Evolutionary conservation across 2,797 vertebrate species (phyloP).

Genomic region (Amphiprion clarkii): DNA sequence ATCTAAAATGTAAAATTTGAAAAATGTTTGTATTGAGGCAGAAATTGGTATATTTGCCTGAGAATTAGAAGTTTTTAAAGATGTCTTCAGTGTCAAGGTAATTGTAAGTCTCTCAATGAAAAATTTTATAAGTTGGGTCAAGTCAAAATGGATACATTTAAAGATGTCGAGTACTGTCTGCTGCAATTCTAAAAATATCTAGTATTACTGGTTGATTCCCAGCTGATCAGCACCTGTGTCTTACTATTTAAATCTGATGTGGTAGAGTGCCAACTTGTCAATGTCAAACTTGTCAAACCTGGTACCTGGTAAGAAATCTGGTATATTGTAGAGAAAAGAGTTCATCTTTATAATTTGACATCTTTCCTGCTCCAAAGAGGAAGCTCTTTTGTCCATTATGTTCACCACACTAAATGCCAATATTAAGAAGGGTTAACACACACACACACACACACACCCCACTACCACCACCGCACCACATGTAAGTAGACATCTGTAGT

Average conservation of each 20-base stretch:
- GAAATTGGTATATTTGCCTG: no score
- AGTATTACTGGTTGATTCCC: neutral
- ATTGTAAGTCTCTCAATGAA: no score
- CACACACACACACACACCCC: neutral
- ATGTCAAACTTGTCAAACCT: no score
- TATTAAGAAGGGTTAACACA: conserved; percentile 46
- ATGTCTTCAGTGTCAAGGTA: no score
- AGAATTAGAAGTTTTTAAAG: no score
- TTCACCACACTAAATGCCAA: conserved; percentile 60
- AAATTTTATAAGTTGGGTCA: no score
- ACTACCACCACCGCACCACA: neutral
- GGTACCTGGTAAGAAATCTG: conserved; percentile 41
- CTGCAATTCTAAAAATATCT: neutral
- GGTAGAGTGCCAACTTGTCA: conserved; percentile 70
- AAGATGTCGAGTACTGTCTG: no score
- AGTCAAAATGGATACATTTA: no score
- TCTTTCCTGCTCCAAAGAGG: conserved; percentile 3
- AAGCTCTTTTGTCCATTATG: conserved; percentile 20
- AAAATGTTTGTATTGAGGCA: no score
- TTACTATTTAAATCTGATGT: conserved; percentile 77
- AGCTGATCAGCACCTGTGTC: conserved; percentile 39
- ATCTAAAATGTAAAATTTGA: no score
- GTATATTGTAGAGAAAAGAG: conserved; percentile 35
- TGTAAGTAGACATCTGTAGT: conserved; percentile 77
- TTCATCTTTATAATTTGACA: conserved; percentile 40